These are phyloP conservation scores for Hypomecis punctinalis DNA, from an alignment of 2,888 invertebrate species.

Conservation along the genomic window DNA sequence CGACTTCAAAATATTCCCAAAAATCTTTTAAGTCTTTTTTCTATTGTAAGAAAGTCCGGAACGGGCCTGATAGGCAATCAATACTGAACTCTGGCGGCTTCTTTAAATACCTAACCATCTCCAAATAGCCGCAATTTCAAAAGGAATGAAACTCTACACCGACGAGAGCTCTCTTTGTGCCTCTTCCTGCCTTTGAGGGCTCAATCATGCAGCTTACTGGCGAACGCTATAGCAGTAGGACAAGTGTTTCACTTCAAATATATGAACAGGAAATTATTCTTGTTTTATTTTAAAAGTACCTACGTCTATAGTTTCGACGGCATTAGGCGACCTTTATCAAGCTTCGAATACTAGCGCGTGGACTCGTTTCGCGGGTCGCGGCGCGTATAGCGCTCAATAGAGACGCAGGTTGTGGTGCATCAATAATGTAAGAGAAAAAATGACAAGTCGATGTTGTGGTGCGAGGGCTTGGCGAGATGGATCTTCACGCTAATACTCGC, in stretches of 20 bases:
- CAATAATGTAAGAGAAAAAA: too few relatives aligned
- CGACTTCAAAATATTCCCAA: too few relatives aligned
- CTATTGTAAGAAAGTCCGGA: not conserved
- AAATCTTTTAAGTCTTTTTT: not conserved
- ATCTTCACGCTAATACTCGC: too few relatives aligned
- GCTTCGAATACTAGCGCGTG: too few relatives aligned
- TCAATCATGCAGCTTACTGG: slow-evolving; percentile 28
- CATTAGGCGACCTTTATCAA: too few relatives aligned
- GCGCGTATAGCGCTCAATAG: too few relatives aligned
- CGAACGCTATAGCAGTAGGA: slow-evolving; percentile 15
- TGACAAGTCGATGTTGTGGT: too few relatives aligned
- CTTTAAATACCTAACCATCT: slow-evolving; percentile 32
- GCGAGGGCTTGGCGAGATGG: too few relatives aligned
- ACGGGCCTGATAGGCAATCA: slow-evolving; percentile 17
- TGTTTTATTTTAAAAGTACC: too few relatives aligned
- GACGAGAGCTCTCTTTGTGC: slow-evolving; percentile 31
- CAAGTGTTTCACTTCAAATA: not conserved
- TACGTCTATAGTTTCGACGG: too few relatives aligned
- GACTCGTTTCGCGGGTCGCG: too few relatives aligned
- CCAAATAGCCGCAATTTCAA: slow-evolving; percentile 31
- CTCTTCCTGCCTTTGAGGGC: slow-evolving; percentile 44
- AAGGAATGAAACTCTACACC: slow-evolving; percentile 41
- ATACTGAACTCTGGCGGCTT: slow-evolving; percentile 18
- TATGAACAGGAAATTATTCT: not conserved
- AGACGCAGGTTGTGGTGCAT: too few relatives aligned